These are phyloP conservation scores for Malacoctenus gilli DNA, from an alignment of 2,797 vertebrate species.

Conservation along the genomic window DNA sequence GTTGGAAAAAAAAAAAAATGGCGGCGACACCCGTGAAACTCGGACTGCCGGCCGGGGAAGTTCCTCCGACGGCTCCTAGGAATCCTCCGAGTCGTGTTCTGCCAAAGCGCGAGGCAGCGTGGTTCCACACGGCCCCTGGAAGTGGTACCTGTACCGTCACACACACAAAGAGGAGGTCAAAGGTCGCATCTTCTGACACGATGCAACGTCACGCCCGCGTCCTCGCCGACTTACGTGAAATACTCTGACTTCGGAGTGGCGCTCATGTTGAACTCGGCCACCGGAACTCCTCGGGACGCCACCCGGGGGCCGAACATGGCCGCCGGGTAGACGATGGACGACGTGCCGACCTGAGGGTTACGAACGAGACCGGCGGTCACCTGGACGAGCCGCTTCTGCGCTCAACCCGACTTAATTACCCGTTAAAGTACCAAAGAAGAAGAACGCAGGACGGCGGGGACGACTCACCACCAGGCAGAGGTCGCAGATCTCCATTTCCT, in stretches of 20 bases:
- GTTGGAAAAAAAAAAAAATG: conserved; percentile 25
- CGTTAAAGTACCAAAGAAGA: too few species aligned
- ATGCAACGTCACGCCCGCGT: too few species aligned
- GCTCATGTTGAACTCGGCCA: conserved; percentile 92
- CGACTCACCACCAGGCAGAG: conserved; percentile 92
- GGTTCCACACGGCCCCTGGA: conserved; percentile 90
- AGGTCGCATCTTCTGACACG: too few species aligned
- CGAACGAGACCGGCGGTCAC: too few species aligned
- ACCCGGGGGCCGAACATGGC: conserved; percentile 96
- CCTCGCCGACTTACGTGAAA: conserved; percentile 84
- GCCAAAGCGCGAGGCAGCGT: conserved; percentile 89
- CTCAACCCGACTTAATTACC: too few species aligned
- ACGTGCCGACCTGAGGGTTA: conserved; percentile 90
- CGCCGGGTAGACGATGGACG: conserved; percentile 93
- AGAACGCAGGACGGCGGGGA: background rate
- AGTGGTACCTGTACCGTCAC: conserved; percentile 86
- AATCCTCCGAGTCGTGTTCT: conserved; percentile 83
- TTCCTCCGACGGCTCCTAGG: conserved; percentile 44
- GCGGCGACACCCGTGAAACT: conserved; percentile 6
- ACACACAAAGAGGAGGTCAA: conserved; percentile 32
- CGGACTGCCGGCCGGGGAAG: conserved; percentile 18
- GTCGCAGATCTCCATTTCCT: conserved; percentile 91
- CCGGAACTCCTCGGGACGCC: conserved; percentile 89
- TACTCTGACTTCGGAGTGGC: conserved; percentile 84
- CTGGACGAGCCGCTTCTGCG: too few species aligned